Conservation (phyloP, 2,888 invertebrate genomes). For the Spisula solida region DNA sequence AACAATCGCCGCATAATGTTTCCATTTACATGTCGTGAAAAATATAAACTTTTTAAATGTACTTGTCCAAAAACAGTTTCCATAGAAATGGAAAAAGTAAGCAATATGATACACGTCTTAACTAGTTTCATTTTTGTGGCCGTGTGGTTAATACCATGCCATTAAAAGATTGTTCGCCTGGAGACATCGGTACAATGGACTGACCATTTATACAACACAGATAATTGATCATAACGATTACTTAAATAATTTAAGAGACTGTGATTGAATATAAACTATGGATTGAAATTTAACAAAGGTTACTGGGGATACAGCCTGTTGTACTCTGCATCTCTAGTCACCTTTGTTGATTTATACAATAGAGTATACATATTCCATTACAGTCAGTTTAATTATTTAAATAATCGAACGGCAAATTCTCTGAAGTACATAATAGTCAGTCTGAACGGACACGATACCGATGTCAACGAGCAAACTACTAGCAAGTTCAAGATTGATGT, state of each 20-base stretch:
- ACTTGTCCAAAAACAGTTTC: not conserved
- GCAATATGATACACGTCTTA: not conserved
- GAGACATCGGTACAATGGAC: not conserved
- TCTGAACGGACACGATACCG: no score
- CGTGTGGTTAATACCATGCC: not conserved
- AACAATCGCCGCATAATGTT: not conserved
- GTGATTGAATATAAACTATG: not conserved
- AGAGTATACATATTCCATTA: no score
- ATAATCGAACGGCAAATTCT: no score
- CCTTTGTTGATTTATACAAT: no score
- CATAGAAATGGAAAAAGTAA: not conserved
- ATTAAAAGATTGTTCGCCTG: not conserved
- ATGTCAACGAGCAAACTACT: no score
- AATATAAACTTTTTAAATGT: not conserved
- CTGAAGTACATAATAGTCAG: no score
- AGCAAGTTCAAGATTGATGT: no score
- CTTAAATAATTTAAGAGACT: not conserved
- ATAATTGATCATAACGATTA: not conserved
- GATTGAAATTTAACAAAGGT: not conserved
- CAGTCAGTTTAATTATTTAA: no score
- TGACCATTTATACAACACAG: not conserved
- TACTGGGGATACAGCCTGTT: not conserved
- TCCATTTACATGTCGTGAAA: constrained; percentile 1
- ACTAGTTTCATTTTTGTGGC: not conserved
- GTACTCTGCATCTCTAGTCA: no score